These are phyloP conservation scores for Oreonectes daqikongensis DNA, from an alignment of 2,797 vertebrate species.

Conservation along the genomic window DNA sequence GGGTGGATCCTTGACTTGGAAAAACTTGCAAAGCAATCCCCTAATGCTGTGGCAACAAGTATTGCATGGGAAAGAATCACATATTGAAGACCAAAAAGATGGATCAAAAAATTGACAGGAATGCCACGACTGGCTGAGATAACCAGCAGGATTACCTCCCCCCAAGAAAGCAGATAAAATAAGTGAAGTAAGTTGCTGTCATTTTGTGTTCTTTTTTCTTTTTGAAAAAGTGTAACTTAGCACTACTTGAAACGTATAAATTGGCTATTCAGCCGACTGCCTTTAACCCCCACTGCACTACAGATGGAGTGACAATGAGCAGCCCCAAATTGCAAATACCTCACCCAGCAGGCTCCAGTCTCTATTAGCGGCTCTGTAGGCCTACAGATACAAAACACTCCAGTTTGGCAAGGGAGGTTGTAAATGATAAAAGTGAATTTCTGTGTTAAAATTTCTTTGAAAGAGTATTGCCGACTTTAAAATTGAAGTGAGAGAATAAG, in stretches of 20 bases:
- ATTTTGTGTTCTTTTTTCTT: background rate
- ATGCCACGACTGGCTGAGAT: conserved; percentile 13
- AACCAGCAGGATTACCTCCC: conserved; percentile 24
- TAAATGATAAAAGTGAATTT: conserved; percentile 10
- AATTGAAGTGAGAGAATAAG: background rate
- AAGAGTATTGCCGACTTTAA: background rate
- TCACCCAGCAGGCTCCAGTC: conserved; percentile 31
- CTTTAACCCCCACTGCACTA: conserved; percentile 42
- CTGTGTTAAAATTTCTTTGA: conserved; percentile 4
- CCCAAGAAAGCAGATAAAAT: conserved; percentile 10
- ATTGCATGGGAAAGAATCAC: background rate
- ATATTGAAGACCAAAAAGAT: conserved; percentile 2
- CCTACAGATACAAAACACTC: conserved; percentile 18
- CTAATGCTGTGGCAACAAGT: background rate
- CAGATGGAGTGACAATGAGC: conserved; percentile 46
- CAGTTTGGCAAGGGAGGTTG: background rate
- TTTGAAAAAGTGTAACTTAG: conserved; percentile 18
- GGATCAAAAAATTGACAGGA: conserved; percentile 1
- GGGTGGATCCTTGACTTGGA: too few species aligned
- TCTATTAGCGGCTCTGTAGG: conserved; percentile 30
- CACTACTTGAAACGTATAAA: conserved; percentile 42
- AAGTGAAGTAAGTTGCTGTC: conserved; percentile 3
- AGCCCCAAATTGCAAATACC: conserved; percentile 31
- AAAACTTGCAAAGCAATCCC: background rate
- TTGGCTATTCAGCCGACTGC: conserved; percentile 34